Base-by-base conservation (phyloP, 2,113 vertebrate genomes). In the Odocoileus virginianus region DNA sequence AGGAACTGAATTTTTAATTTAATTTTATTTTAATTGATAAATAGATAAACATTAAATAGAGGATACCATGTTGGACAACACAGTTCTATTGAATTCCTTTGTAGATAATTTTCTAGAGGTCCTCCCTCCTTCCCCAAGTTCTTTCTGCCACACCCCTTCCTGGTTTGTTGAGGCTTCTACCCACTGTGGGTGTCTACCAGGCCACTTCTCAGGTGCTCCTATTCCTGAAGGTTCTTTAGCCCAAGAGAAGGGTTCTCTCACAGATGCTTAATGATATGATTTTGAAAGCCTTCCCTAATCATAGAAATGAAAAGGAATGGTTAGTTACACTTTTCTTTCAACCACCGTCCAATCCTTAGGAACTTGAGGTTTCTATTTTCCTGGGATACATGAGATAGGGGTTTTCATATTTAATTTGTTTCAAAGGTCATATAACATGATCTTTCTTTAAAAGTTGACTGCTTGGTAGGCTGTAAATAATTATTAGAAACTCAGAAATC, bases 331-430 rank as follows among this genome's bases (percentile, higher is more conserved):
- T 71, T 96, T 97, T 84, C 40, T 76, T 45, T 83, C 4, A 89
- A 21, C 27, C 10, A 60, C 50, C 57, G n/a, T 95, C 79, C 90
- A 60, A 58, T 76, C 95, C 23, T 90, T 43, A 87, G 74, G 23
- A 25, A 19, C 54, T 40, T 67, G 43, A 81, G 23, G 54, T 78
- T 92, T 95, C 43, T 82, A 0, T 82, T 21, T 55, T 50, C 27
- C 30, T 61, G 13, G 27, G 78, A 94, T 60, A 89, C 33, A 33
- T 91, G 45, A 85, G 4, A n/a, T 90, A 60, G 33, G 96, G 47
- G 25, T 83, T 95, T 97, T 94, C 25, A 79, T 88, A 61, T 91
- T 90, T 93, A 43, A 25, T 91, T 87, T 87, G 23, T 94, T 89
- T 95, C 87, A 60, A 30, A 81, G 23, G 93, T 92, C 30, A 54